Percentiles rank a stretch among this genome's conserved stretches.
phyloP scores from a whole-genome alignment of 2,113 vertebrate species.

The Pholis gunnellus region DNA sequence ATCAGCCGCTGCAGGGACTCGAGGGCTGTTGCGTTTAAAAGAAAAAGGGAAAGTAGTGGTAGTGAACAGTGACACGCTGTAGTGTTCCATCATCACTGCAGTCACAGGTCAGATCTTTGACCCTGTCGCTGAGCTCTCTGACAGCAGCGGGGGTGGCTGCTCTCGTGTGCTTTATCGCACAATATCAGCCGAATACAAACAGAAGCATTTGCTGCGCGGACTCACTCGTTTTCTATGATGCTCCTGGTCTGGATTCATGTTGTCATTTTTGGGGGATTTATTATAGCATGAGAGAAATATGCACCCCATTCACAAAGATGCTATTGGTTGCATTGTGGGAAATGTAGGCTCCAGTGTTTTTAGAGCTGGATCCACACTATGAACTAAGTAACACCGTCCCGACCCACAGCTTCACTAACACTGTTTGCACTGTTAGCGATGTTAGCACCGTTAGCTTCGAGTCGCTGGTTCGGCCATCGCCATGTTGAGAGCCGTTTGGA shows the following conservation, averaged over 20 bases:
- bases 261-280: no score
- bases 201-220: neutral
- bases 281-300: no score
- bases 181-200: neutral
- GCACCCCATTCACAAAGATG: no score
- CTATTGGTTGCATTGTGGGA: neutral
- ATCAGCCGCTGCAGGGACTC: constrained; percentile 43
- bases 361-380: no score
- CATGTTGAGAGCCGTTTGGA: neutral
- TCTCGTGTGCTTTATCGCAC: neutral
- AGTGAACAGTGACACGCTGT: neutral
- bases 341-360: no score
- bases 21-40: neutral
- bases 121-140: neutral
- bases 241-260: no score
- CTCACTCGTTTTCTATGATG: neutral
- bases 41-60: neutral
- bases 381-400: no score
- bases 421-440: no score
- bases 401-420: no score
- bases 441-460: no score
- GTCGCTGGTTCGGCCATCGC: no score
- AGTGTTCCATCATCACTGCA: neutral
- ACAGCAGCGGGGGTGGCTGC: neutral
- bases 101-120: constrained; percentile 1